Conservation (phyloP, 2,113 vertebrate species). For the Sylvia atricapilla region DNA sequence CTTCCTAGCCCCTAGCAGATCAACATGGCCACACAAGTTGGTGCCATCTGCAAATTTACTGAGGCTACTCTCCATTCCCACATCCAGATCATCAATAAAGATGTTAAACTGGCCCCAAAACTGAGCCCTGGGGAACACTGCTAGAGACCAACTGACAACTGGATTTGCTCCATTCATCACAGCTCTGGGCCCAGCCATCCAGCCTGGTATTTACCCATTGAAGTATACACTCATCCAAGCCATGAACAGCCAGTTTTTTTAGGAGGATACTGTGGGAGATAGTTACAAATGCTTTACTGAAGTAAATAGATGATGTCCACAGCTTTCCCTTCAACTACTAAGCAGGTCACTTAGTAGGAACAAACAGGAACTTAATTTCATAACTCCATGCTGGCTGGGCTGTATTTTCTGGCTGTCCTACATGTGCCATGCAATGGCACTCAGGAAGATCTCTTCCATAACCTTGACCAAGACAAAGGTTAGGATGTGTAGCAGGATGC, state of each 20-base stretch:
- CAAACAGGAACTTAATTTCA: not conserved
- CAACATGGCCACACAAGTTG: accelerated
- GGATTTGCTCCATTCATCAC: not conserved
- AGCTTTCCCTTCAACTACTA: not conserved
- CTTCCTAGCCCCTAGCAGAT: not conserved
- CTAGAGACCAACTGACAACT: not conserved
- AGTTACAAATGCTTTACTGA: not conserved
- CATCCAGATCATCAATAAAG: not conserved
- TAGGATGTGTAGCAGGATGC: not conserved
- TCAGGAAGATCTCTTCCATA: not conserved
- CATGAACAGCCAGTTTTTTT: not conserved
- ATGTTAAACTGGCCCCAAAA: not conserved
- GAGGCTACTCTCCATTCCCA: not conserved
- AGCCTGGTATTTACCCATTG: not conserved
- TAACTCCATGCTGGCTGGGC: not conserved
- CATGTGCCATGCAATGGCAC: not conserved
- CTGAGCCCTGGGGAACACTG: not conserved
- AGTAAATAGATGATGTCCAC: accelerated
- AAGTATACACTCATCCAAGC: not conserved
- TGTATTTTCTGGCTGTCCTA: not conserved
- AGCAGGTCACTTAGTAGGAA: not conserved
- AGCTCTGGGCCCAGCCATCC: not conserved
- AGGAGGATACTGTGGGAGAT: not conserved
- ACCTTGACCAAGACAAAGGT: too few relatives aligned
- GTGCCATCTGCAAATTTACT: too few relatives aligned